These are phyloP conservation scores for Falco punctatus DNA, from an alignment of 2,113 vertebrate genomes.

Conservation along the genomic window DNA sequence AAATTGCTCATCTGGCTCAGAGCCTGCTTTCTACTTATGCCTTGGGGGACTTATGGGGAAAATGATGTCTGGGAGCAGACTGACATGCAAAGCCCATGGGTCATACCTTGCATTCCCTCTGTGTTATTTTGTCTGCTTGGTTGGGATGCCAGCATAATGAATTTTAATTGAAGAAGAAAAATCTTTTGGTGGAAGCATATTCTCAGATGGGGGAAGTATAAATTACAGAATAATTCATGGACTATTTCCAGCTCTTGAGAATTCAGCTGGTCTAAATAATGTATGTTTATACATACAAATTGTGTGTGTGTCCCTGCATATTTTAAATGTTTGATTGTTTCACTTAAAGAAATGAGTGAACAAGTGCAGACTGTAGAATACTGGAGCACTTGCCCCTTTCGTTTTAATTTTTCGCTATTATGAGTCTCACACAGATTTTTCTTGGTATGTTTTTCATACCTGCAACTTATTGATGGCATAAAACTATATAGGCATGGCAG, in stretches of 20 bases:
- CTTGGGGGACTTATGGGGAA: not conserved
- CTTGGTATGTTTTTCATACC: not conserved
- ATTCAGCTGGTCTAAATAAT: conserved; percentile 66
- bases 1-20: not conserved
- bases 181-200: conserved; percentile 23
- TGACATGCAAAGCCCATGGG: not conserved
- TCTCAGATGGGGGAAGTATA: conserved; percentile 36
- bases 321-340: conserved; percentile 55
- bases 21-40: not conserved
- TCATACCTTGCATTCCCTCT: not conserved
- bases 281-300: conserved; percentile 56
- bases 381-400: not conserved
- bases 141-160: not conserved
- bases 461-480: conserved; percentile 7
- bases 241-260: conserved; percentile 51
- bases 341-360: conserved; percentile 25
- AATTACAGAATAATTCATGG: conserved; percentile 67
- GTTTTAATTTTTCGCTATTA: not conserved
- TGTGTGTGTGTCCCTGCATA: conserved; percentile 43
- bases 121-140: conserved; percentile 1
- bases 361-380: not conserved
- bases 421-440: not conserved
- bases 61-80: conserved; percentile 37
- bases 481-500: not conserved
- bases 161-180: conserved; percentile 60